These are phyloP conservation scores for Macaria notata DNA, from an alignment of 2,888 invertebrate species.

Conservation along the genomic window DNA sequence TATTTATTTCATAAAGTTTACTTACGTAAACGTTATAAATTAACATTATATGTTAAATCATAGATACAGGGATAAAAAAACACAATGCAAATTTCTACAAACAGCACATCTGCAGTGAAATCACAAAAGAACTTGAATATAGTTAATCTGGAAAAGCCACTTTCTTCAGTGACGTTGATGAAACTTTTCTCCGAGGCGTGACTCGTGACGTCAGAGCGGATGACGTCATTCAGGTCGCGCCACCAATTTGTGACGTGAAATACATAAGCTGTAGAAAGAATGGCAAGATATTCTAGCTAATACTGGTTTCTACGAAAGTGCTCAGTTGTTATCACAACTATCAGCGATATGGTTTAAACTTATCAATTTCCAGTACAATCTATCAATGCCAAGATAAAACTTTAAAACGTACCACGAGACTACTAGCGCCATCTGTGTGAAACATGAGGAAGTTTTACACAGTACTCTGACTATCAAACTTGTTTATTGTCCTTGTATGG, in stretches of 20 bases:
- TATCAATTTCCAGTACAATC: conserved; percentile 1
- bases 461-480: conserved; percentile 6
- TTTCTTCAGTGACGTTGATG: neutral
- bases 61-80: too few species aligned
- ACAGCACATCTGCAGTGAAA: too few species aligned
- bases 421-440: conserved; percentile 53
- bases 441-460: conserved; percentile 27
- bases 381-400: conserved; percentile 15
- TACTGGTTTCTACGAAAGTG: neutral
- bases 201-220: conserved; percentile 16
- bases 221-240: conserved; percentile 64
- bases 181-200: conserved; percentile 41
- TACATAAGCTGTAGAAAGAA: conserved; percentile 3
- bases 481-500: conserved; percentile 10
- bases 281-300: neutral
- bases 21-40: too few species aligned
- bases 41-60: too few species aligned
- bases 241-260: conserved; percentile 51
- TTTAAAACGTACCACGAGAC: conserved; percentile 6
- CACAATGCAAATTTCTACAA: too few species aligned
- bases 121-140: too few species aligned
- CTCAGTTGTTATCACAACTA: too few species aligned
- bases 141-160: neutral
- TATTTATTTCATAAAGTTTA: too few species aligned
- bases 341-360: neutral